Evolutionary conservation across 2,888 invertebrate genomes (phyloP).

Genomic region (Morinoia aosen): DNA sequence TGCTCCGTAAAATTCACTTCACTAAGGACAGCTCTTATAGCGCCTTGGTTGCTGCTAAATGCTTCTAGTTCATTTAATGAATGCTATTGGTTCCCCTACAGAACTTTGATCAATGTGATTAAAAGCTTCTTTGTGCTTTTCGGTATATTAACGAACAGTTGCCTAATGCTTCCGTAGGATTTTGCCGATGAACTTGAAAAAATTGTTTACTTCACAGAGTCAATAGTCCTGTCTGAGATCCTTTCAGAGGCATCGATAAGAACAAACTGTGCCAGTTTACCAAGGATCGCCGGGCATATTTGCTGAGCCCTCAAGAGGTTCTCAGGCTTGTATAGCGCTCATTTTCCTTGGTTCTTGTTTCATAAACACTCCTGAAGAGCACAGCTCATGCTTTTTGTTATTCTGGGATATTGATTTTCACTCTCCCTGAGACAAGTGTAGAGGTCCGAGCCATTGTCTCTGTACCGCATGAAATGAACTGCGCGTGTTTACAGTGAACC

Average conservation of each 20-base stretch:
- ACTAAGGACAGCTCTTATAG: not conserved
- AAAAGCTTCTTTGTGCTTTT: not conserved
- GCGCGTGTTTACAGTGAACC: not conserved
- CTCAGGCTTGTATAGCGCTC: not conserved
- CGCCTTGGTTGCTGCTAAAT: not conserved
- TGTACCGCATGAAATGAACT: not conserved
- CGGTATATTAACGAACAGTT: not conserved
- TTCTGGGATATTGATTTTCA: not conserved
- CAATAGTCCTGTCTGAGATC: not conserved
- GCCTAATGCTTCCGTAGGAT: not conserved
- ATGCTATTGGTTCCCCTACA: not conserved
- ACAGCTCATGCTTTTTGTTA: not conserved
- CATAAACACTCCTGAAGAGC: not conserved
- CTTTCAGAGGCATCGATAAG: slow-evolving; percentile 5
- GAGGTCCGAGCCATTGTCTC: not conserved
- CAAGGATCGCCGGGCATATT: not conserved
- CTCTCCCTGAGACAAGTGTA: not conserved
- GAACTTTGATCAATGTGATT: not conserved
- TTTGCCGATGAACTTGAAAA: not conserved
- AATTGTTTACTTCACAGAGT: not conserved
- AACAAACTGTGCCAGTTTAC: slow-evolving; percentile 5
- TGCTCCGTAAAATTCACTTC: not conserved
- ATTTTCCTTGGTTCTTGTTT: not conserved
- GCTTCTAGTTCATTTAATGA: not conserved
- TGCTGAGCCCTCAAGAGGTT: not conserved